Evolutionary conservation across 2,888 invertebrate species (phyloP).

Genomic region (Ganaspis brasiliensis): DNA sequence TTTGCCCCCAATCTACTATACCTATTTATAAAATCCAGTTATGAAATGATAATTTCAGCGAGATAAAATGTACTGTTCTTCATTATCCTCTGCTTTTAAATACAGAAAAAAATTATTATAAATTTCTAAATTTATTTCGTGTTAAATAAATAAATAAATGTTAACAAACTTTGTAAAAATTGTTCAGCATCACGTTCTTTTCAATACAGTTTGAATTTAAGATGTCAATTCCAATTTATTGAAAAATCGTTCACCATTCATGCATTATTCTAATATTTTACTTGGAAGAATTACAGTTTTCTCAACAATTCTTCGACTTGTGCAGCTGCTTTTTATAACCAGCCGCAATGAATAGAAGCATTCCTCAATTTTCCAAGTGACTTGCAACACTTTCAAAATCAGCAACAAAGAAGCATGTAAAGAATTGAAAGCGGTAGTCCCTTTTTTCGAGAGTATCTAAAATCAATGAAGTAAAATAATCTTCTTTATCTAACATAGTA

Average conservation of each 20-base stretch:
- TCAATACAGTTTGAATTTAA: background rate
- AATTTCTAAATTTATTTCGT: no score
- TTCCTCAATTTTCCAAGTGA: slow-evolving; percentile 35
- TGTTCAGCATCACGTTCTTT: background rate
- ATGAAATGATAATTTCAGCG: no score
- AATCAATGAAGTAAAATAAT: slow-evolving; percentile 37
- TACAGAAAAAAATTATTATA: no score
- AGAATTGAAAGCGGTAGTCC: slow-evolving; percentile 2
- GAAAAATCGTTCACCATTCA: background rate
- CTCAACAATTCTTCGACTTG: background rate
- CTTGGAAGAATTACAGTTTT: slow-evolving; percentile 1
- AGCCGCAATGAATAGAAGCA: slow-evolving; percentile 21
- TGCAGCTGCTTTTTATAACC: slow-evolving; percentile 10
- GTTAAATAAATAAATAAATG: no score
- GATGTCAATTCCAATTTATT: background rate
- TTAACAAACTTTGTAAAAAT: background rate
- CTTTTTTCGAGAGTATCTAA: slow-evolving; percentile 11
- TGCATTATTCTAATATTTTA: slow-evolving; percentile 1
- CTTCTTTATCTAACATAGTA: slow-evolving; percentile 42
- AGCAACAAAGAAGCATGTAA: background rate
- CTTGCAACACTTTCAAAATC: slow-evolving; percentile 14
- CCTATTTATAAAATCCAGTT: no score
- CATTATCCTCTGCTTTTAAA: no score
- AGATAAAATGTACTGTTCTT: no score
- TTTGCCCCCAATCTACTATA: no score